Evolutionary conservation across 2,113 vertebrate genomes (phyloP).

Genomic region (Copsychus sechellarum): DNA sequence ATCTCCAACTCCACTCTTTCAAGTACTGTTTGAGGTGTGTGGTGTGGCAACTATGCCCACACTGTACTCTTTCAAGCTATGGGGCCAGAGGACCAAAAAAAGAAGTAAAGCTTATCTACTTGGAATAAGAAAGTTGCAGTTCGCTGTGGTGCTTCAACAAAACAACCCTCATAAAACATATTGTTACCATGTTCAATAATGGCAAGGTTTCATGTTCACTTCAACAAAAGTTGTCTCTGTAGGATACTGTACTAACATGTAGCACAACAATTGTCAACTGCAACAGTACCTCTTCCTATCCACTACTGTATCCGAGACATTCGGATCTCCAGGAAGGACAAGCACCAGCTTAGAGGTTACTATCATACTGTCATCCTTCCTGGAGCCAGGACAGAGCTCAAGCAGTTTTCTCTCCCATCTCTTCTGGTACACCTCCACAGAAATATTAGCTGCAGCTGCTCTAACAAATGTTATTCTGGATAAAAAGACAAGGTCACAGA

Average conservation of each 20-base stretch:
- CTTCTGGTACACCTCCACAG: not conserved
- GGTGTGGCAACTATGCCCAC: not conserved
- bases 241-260: not conserved
- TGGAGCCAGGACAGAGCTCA: not conserved
- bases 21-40: not conserved
- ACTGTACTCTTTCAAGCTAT: not conserved
- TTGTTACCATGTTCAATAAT: not conserved
- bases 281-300: not conserved
- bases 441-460: not conserved
- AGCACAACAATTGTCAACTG: not conserved
- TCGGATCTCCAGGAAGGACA: not conserved
- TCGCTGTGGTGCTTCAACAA: not conserved
- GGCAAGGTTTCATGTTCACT: fast-evolving
- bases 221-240: not conserved
- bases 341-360: not conserved
- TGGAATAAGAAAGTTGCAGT: not conserved
- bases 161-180: not conserved
- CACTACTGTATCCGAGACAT: not conserved
- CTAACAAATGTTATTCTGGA: not conserved
- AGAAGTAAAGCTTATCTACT: not conserved
- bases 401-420: not conserved
- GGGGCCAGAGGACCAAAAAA: not conserved
- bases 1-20: not conserved
- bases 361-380: not conserved
- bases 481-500: not conserved